A percentile compares a stretch with the other conserved stretches of the same genome.
phyloP scores from a whole-genome alignment of 2,888 invertebrate genomes.

The Adelognathus sp. region DNA sequence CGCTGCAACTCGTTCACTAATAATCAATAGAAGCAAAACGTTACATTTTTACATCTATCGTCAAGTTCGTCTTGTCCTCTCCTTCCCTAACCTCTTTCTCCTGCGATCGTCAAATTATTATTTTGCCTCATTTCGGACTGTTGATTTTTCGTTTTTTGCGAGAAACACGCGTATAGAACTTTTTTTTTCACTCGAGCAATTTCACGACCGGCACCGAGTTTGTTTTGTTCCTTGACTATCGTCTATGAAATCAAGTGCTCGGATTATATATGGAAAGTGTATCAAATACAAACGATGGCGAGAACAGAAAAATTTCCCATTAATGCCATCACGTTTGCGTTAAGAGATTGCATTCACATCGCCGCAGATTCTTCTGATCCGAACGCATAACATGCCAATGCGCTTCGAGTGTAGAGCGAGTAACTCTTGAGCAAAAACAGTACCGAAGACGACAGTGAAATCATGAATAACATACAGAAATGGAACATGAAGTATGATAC shows the following conservation, averaged over 20 bases:
- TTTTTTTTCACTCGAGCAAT: conserved; percentile 24
- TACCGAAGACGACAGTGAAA: not conserved
- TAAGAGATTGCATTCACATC: not conserved
- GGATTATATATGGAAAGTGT: not conserved
- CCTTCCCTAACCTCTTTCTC: conserved; percentile 8
- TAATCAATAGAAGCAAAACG: conserved; percentile 34
- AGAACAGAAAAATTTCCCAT: not conserved
- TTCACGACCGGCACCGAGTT: not conserved
- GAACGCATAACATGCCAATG: not conserved
- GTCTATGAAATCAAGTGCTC: not conserved
- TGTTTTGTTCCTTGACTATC: not conserved
- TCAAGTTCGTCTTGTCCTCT: conserved; percentile 35
- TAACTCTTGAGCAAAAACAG: not conserved
- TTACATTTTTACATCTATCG: conserved; percentile 40
- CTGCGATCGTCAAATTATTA: not conserved
- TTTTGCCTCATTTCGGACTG: conserved; percentile 11
- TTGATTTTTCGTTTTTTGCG: not conserved
- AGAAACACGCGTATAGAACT: not conserved
- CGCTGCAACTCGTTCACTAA: conserved; percentile 55
- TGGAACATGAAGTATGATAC: no score
- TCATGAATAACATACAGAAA: not conserved
- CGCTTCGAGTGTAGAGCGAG: not conserved
- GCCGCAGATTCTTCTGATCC: not conserved
- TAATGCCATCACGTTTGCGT: not conserved
- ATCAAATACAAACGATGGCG: not conserved